Evolutionary conservation across 2,888 invertebrate genomes (phyloP), one percentile per base, ranked within the genome.

Genomic region (Metellina segmentata): DNA sequence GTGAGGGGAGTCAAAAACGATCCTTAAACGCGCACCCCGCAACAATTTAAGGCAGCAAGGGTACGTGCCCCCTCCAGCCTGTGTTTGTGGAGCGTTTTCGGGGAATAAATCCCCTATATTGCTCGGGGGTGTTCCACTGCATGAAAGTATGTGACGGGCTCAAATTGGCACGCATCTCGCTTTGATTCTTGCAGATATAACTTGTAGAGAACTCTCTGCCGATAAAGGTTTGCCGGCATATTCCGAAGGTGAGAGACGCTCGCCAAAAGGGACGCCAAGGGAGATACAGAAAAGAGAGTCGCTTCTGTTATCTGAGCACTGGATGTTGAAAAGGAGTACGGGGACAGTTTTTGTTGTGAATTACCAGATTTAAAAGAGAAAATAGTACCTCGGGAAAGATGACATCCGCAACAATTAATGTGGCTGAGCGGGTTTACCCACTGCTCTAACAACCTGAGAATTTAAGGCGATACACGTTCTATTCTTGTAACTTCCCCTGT

Each of bases 121-220:
- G 81, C 90, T 81, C 52, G 53, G 85, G 75, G 89, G 85, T 81
- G 75, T 90, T 79, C 82, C 75, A 69, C 20, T 77, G 53, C 16
- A 70, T 78, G 83, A 78, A 78, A 90, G 89, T 85, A 90, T 90
- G 91, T 72, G 91, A 81, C 78, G 72, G 91, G 78, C 87, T 91
- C 91, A 91, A 91, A 91, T 91, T 91, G 87, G 91, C 83, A 90
- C 89, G 83, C 83, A 72, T 72, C 90, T 51, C 75, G 85, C 85
- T 69, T 69, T 86, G 90, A 90, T 90, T 85, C 79, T 90, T 78
- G 34, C 71, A 87, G 91, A 91, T 91, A 91, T 91, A 91, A 87
- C 87, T 87, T 79, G 87, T 87, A 79, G 83, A 77, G 86, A 53
- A 77, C 82, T 82, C 49, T 49, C 19, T 16, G 16, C 13, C 74